These are phyloP conservation scores for Cosmorhoe ocellata DNA, from an alignment of 2,888 invertebrate genomes.

Conservation along the genomic window DNA sequence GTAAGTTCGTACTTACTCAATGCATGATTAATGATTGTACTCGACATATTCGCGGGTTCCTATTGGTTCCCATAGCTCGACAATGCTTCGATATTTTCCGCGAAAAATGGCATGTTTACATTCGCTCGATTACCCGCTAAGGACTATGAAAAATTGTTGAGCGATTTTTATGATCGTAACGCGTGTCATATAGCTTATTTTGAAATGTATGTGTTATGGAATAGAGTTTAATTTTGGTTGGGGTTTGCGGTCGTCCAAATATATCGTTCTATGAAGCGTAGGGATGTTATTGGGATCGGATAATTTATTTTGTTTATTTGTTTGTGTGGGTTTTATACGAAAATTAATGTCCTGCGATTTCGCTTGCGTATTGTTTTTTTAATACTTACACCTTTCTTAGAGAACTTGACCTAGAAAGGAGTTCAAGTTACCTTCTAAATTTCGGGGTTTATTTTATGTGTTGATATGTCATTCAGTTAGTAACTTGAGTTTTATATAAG, in stretches of 20 bases:
- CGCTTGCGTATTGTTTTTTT: too few species aligned
- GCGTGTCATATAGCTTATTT: slow-evolving; percentile 46
- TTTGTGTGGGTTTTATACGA: slow-evolving; percentile 65
- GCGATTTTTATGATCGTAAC: slow-evolving; percentile 52
- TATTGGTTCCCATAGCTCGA: slow-evolving; percentile 59
- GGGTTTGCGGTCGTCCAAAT: slow-evolving; percentile 1
- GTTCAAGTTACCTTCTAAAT: too few species aligned
- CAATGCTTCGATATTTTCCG: slow-evolving; percentile 70
- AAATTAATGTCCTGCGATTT: too few species aligned
- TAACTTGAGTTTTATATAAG: neutral
- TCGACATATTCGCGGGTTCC: slow-evolving; percentile 72
- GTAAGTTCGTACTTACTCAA: slow-evolving; percentile 48
- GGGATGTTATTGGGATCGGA: slow-evolving; percentile 71
- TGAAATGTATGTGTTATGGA: neutral
- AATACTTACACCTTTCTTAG: too few species aligned
- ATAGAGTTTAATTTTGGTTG: slow-evolving; percentile 42
- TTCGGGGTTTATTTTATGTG: neutral
- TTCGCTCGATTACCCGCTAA: slow-evolving; percentile 75
- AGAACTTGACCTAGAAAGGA: too few species aligned
- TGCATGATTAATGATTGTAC: slow-evolving; percentile 71
- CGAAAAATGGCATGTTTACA: slow-evolving; percentile 78
- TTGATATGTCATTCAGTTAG: too few species aligned
- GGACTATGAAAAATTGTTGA: slow-evolving; percentile 71
- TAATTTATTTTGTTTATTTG: slow-evolving; percentile 80
- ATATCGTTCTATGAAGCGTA: slow-evolving; percentile 47